Percentiles rank a stretch among this genome's conserved stretches.
These are phyloP conservation scores for Sebastes ruberrimus DNA, from an alignment of 2,797 vertebrate species.

Conservation along the genomic window DNA sequence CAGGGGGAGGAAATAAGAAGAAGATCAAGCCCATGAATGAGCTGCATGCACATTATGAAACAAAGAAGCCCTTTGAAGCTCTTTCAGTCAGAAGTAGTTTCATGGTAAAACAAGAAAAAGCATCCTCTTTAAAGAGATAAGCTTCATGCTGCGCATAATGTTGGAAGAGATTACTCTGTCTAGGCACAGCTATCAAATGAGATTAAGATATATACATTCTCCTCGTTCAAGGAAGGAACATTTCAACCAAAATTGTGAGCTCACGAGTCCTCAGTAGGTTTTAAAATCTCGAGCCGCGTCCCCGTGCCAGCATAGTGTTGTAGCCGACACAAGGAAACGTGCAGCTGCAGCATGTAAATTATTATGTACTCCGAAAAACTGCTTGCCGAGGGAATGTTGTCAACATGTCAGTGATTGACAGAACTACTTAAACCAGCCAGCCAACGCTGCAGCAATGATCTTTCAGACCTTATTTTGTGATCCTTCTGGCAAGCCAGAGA, in stretches of 20 bases:
- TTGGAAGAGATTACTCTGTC: conserved; percentile 84
- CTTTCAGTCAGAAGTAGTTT: conserved; percentile 86
- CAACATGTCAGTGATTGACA: conserved; percentile 78
- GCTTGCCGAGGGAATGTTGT: conserved; percentile 74
- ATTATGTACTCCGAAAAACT: conserved; percentile 79
- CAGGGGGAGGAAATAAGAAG: conserved; percentile 72
- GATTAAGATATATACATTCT: conserved; percentile 82
- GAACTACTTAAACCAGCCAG: conserved; percentile 78
- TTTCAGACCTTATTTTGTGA: conserved; percentile 68
- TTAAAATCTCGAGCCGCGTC: conserved; percentile 46
- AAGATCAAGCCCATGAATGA: conserved; percentile 84
- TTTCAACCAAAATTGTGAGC: conserved; percentile 67
- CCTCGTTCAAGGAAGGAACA: conserved; percentile 62
- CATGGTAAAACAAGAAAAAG: conserved; percentile 85
- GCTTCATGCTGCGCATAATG: conserved; percentile 83
- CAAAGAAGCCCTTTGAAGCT: conserved; percentile 87
- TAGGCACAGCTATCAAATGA: conserved; percentile 85
- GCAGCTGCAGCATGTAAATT: conserved; percentile 77
- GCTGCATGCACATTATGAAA: conserved; percentile 86
- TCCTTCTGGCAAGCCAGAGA: conserved; percentile 59
- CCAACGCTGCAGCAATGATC: conserved; percentile 68
- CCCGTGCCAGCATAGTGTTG: conserved; percentile 52
- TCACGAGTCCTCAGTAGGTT: conserved; percentile 58
- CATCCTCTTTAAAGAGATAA: conserved; percentile 86
- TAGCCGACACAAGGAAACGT: conserved; percentile 63